Evolutionary conservation across 1,140 invertebrate genomes (phyloP).

Genomic region (Zaprionus nigranus): DNA sequence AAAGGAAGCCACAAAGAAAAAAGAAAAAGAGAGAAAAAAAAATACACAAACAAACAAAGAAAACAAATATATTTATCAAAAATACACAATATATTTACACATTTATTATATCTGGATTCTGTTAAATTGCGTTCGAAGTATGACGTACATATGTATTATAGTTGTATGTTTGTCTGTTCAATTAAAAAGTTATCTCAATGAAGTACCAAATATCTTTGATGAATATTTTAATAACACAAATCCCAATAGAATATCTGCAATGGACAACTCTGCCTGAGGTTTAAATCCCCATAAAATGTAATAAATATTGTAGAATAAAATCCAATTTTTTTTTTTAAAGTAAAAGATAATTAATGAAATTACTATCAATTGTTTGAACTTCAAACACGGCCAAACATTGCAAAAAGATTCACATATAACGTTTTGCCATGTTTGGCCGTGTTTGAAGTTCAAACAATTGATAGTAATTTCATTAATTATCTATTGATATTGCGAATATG

Average conservation of each 20-base stretch:
- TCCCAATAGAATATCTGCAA: neutral
- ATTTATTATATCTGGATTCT: neutral
- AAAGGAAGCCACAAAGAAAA: conserved; percentile 2
- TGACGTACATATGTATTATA: too few species aligned
- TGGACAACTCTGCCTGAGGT: neutral
- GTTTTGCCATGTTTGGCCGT: too few species aligned
- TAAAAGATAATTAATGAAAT: too few species aligned
- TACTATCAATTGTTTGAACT: too few species aligned
- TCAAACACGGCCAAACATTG: too few species aligned
- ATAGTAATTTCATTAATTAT: too few species aligned
- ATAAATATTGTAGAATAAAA: neutral
- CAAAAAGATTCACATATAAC: too few species aligned
- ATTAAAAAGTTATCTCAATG: neutral
- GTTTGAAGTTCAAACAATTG: too few species aligned
- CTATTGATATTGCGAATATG: too few species aligned
- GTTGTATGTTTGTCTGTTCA: neutral
- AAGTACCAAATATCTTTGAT: neutral
- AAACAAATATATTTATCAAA: conserved; percentile 2
- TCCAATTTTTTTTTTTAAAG: too few species aligned
- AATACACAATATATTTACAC: neutral
- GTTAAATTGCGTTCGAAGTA: neutral
- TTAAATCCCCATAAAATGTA: neutral
- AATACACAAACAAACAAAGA: neutral
- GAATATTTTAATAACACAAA: neutral
- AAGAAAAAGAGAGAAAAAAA: neutral